These are phyloP conservation scores for Atrichornis clamosus DNA, from an alignment of 2,113 vertebrate species.

Conservation along the genomic window DNA sequence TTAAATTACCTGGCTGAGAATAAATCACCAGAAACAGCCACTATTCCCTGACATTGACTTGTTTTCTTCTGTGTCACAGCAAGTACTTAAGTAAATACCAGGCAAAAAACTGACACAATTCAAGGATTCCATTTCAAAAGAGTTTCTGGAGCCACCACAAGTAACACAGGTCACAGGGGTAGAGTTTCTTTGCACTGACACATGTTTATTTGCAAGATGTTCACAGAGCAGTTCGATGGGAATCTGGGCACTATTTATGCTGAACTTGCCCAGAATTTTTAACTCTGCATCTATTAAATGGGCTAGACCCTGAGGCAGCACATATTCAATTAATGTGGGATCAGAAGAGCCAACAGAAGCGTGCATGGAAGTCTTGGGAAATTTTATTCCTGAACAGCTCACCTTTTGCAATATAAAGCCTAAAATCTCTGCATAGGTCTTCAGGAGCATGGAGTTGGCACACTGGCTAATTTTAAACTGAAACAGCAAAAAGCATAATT, in stretches of 20 bases:
- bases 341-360: neutral
- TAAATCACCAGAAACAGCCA: neutral
- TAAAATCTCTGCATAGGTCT: fast-evolving
- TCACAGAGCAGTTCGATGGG: neutral
- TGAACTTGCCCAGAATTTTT: neutral
- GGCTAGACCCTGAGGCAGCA: neutral
- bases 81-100: neutral
- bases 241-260: neutral
- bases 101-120: neutral
- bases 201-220: neutral
- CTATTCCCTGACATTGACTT: neutral
- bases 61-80: neutral
- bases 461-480: neutral
- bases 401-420: neutral
- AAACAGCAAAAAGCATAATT: neutral
- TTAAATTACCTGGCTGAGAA: neutral
- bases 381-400: neutral
- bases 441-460: neutral
- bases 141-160: neutral
- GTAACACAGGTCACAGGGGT: neutral
- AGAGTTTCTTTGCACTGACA: neutral
- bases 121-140: neutral
- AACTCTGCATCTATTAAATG: fast-evolving
- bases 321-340: no score
- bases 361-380: neutral